These are phyloP conservation scores for Macrotrachela quadricornifera DNA, from an alignment of 1,140 invertebrate species.

Conservation along the genomic window DNA sequence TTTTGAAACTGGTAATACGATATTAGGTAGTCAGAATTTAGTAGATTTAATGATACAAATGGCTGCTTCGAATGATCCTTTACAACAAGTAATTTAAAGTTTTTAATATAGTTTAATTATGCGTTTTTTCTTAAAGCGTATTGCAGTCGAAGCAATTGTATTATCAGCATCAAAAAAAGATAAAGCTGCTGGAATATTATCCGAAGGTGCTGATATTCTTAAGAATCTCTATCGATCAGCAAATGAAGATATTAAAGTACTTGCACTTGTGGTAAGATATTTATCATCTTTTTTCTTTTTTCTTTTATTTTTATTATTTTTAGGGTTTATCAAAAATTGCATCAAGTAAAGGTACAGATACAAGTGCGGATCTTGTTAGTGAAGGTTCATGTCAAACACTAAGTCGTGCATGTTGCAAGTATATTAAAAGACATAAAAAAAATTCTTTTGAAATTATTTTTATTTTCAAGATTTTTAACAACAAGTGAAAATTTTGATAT, in stretches of 20 bases:
- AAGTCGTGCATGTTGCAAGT: slow-evolving; percentile 64
- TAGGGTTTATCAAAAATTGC: slow-evolving; percentile 83
- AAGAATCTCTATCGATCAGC: slow-evolving; percentile 76
- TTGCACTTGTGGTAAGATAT: slow-evolving; percentile 31
- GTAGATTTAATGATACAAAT: slow-evolving; percentile 89
- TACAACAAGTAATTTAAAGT: slow-evolving; percentile 44
- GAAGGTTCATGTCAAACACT: slow-evolving; percentile 80
- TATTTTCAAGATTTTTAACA: slow-evolving; percentile 48
- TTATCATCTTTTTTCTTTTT: too few relatives aligned
- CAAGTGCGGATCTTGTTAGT: slow-evolving; percentile 69
- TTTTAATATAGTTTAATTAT: background rate
- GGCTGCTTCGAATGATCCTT: slow-evolving; percentile 58
- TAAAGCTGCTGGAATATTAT: slow-evolving; percentile 70
- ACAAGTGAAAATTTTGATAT: slow-evolving; percentile 67
- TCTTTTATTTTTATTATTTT: slow-evolving; percentile 10
- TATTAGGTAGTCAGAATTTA: slow-evolving; percentile 73
- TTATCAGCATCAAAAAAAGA: slow-evolving; percentile 91
- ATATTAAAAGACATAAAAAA: slow-evolving; percentile 13
- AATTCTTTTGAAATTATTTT: slow-evolving; percentile 1
- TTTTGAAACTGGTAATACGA: slow-evolving; percentile 70
- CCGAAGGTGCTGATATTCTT: slow-evolving; percentile 71
- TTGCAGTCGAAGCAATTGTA: slow-evolving; percentile 83
- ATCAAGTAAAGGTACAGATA: slow-evolving; percentile 82
- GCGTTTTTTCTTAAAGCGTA: slow-evolving; percentile 37
- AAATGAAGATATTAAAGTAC: slow-evolving; percentile 60